These are phyloP conservation scores for Pseudopipra pipra DNA, from an alignment of 2,113 vertebrate species.

Conservation along the genomic window DNA sequence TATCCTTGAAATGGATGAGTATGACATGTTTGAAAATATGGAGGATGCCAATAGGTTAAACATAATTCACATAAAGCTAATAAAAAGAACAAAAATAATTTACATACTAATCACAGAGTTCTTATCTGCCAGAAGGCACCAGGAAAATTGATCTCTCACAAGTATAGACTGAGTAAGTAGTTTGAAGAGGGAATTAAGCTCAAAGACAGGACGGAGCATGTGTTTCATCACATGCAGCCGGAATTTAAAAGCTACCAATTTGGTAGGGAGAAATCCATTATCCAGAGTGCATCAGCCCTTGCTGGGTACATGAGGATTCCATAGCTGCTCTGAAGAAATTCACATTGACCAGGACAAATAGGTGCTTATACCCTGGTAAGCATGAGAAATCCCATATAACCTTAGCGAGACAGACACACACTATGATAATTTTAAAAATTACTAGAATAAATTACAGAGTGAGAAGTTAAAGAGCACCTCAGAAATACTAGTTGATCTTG, in stretches of 20 bases:
- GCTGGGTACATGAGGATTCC: background rate
- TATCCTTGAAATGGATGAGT: conserved; percentile 12
- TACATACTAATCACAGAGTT: conserved; percentile 48
- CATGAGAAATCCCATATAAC: conserved; percentile 17
- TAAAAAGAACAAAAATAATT: conserved; percentile 46
- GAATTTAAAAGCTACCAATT: conserved; percentile 6
- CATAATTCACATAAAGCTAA: conserved; percentile 49
- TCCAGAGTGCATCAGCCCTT: background rate
- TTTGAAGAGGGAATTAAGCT: conserved; percentile 4
- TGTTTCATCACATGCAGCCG: background rate
- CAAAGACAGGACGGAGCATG: background rate
- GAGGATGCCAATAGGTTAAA: background rate
- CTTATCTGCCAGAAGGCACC: conserved; percentile 27
- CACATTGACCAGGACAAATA: background rate
- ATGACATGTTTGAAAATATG: conserved; percentile 23
- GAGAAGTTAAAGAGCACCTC: background rate
- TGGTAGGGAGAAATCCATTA: conserved; percentile 32
- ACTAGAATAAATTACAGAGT: background rate
- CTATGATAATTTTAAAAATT: background rate
- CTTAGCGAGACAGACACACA: background rate
- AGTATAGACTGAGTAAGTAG: background rate
- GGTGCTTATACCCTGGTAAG: background rate
- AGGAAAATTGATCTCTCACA: conserved; percentile 6
- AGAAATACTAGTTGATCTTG: background rate
- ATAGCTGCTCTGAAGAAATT: background rate